Evolutionary conservation across 2,113 vertebrate species (phyloP).

Genomic region (Peromyscus polionotus): DNA sequence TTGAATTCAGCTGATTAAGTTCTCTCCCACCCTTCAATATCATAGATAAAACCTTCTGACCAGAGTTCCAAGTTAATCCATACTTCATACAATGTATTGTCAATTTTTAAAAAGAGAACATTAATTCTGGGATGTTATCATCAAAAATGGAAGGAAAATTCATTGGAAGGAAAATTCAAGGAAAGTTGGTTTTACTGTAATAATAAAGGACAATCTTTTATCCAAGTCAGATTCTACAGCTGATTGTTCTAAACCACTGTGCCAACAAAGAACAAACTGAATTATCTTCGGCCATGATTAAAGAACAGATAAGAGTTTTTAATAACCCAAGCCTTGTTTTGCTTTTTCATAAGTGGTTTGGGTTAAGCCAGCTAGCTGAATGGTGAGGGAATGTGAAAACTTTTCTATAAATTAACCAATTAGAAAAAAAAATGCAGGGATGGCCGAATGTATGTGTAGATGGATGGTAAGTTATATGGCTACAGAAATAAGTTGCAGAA

Average conservation of each 20-base stretch:
- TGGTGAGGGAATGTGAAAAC: constrained; percentile 33
- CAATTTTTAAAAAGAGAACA: constrained; percentile 76
- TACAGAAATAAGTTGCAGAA: neutral
- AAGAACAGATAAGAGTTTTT: constrained; percentile 75
- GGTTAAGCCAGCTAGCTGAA: constrained; percentile 74
- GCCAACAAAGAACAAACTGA: constrained; percentile 72
- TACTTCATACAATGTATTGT: constrained; percentile 68
- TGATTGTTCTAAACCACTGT: constrained; percentile 73
- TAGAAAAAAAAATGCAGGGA: neutral
- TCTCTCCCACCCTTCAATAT: constrained; percentile 28
- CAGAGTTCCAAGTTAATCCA: constrained; percentile 64
- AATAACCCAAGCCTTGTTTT: constrained; percentile 81
- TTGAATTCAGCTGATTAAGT: neutral
- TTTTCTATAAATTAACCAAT: neutral
- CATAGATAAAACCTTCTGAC: constrained; percentile 50
- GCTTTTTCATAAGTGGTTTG: constrained; percentile 80
- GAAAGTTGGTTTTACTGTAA: constrained; percentile 64
- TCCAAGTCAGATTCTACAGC: constrained; percentile 35
- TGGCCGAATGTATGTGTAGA: neutral
- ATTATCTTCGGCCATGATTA: constrained; percentile 80
- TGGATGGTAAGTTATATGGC: neutral
- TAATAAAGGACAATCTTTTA: constrained; percentile 66
- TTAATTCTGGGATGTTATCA: constrained; percentile 85
- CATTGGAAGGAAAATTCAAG: neutral
- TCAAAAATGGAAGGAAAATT: constrained; percentile 56